These are phyloP conservation scores for Felis catus DNA, from an alignment of 2,113 vertebrate genomes.

Conservation along the genomic window DNA sequence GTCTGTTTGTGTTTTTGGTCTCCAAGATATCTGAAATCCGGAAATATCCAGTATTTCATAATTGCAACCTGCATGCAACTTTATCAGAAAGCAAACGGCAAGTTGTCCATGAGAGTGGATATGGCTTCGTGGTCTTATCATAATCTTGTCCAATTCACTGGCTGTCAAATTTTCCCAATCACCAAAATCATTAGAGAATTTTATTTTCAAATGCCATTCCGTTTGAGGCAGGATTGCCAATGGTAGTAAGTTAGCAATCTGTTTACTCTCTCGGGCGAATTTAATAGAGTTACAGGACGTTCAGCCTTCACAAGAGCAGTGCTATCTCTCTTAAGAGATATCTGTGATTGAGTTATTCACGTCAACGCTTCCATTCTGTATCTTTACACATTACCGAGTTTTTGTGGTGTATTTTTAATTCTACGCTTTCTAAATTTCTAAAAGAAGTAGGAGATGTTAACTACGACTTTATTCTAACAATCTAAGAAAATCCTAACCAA, in stretches of 20 bases:
- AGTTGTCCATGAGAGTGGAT: rapidly evolving
- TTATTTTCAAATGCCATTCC: neutral
- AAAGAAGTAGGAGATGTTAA: neutral
- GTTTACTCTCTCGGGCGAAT: neutral
- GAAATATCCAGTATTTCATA: neutral
- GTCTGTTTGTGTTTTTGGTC: neutral
- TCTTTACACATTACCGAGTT: neutral
- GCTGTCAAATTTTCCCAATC: neutral
- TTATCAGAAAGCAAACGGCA: neutral
- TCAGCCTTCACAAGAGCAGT: neutral
- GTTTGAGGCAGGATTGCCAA: neutral
- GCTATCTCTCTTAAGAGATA: neutral
- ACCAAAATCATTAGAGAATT: neutral
- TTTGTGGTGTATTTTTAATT: neutral
- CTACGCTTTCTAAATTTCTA: neutral
- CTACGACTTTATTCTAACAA: neutral
- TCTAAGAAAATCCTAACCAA: neutral
- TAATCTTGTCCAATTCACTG: neutral
- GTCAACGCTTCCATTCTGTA: neutral
- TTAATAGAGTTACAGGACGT: neutral
- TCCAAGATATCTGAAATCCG: too few relatives aligned
- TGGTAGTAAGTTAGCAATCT: neutral
- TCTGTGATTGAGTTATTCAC: neutral
- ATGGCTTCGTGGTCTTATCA: rapidly evolving
- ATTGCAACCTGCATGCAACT: neutral